Base-by-base conservation (phyloP, 2,888 invertebrate genomes). In the Eupithecia exiguata region DNA sequence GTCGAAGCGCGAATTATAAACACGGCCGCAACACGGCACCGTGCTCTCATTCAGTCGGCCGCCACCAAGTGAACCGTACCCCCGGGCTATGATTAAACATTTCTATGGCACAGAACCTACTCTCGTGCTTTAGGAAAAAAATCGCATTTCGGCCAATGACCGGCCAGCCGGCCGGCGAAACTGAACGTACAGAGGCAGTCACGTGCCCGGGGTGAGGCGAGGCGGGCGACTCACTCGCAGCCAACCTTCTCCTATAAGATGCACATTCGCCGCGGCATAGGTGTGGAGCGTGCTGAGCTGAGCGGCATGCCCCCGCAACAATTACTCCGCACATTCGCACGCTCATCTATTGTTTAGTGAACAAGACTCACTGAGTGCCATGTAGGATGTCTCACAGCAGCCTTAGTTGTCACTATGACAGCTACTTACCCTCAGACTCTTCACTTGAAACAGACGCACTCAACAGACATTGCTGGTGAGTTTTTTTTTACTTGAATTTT, bases 351-450 rank as follows among this genome's bases (percentile, higher is more conserved):
- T 86, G 84, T 89, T 88, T 86, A 88, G 91, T 91, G 89, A 87
- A 89, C 82, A 84, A 89, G 86, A 88, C 88, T 88, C 88, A 83
- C 86, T 82, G 86, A 89, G 91, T 92, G 93, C 92, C 92, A 94
- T 94, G 94, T 93, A 94, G 94, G 87, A 94, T 94, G 94, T 94
- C 94, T 89, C 94, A 94, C 90, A 94, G 93, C 90, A 94, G 94
- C 89, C 89, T 93, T 77, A 93, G 88, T 89, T 92, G 91, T 91
- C 93, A 92, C 87, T 94, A 93, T 86, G 92, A 93, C 91, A 92
- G 91, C 90, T 94, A 94, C 83, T 90, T 93, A 77, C 94, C 93
- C 78, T 94, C 94, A 79, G 94, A 94, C 82, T 94, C 94, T 74
- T 93, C 94, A 72, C 91, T 93, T 49, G 95, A 94, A 88, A 93